These are phyloP conservation scores for Monarcha castaneiventris DNA, from an alignment of 2,113 vertebrate genomes.

Conservation along the genomic window DNA sequence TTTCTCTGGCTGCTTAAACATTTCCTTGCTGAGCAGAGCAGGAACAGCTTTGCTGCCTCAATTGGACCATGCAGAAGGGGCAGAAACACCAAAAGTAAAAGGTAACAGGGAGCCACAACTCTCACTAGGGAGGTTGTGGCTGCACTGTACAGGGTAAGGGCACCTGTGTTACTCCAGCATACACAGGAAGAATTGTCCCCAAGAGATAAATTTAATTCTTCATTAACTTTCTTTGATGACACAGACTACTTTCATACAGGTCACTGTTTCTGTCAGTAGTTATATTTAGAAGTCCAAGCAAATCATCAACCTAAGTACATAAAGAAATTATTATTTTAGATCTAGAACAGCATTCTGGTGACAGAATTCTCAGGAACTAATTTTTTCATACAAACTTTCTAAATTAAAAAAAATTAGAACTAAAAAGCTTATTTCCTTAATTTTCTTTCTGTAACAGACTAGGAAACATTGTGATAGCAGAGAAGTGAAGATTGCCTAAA, in stretches of 20 bases:
- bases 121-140: not conserved
- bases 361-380: not conserved
- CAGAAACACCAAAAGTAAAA: not conserved
- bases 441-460: not conserved
- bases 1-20: not conserved
- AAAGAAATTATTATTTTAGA: not conserved
- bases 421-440: not conserved
- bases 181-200: not conserved
- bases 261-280: not conserved
- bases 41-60: not conserved
- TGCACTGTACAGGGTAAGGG: not conserved
- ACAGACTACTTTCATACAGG: not conserved
- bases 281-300: not conserved
- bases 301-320: not conserved
- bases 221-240: not conserved
- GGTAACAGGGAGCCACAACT: not conserved
- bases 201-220: not conserved
- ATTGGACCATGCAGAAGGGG: fast-evolving
- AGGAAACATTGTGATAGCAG: not conserved
- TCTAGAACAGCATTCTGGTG: not conserved
- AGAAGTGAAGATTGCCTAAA: not conserved
- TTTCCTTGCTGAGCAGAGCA: not conserved
- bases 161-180: not conserved
- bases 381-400: not conserved
- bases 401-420: not conserved